A percentile compares a stretch with the other conserved stretches of the same genome.
phyloP scores from a whole-genome alignment of 2,113 vertebrate genomes.

The Buteo buteo region DNA sequence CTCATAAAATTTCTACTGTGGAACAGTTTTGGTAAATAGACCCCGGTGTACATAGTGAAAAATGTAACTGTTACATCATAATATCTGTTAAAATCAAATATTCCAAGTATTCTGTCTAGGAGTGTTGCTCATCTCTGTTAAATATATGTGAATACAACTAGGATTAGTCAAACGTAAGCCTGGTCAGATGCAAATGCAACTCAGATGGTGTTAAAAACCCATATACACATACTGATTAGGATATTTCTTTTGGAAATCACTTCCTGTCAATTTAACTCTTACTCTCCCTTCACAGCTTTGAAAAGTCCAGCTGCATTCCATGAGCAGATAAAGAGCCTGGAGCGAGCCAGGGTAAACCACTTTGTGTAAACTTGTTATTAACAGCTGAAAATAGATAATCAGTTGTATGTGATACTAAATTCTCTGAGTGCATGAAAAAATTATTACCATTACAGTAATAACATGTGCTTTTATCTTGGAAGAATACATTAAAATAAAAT shows the following conservation, averaged over 20 bases:
- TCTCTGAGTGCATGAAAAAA: neutral
- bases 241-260: neutral
- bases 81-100: neutral
- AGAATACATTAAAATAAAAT: neutral
- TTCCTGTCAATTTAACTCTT: conserved; percentile 46
- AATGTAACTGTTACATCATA: neutral
- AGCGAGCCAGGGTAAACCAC: conserved; percentile 89
- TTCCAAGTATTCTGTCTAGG: neutral
- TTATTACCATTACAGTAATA: neutral
- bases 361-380: conserved; percentile 3
- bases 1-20: neutral
- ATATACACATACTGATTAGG: neutral
- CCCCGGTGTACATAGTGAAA: neutral
- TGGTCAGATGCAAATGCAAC: neutral
- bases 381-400: neutral
- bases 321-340: conserved; percentile 93
- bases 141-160: neutral
- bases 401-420: neutral
- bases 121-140: neutral
- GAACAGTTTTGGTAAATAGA: neutral
- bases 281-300: conserved; percentile 80
- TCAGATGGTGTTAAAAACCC: neutral
- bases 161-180: neutral
- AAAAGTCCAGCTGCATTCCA: conserved; percentile 95
- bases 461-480: neutral